Evolutionary conservation across 1,140 invertebrate species (phyloP).

Genomic region (Himalopsyche phryganea): DNA sequence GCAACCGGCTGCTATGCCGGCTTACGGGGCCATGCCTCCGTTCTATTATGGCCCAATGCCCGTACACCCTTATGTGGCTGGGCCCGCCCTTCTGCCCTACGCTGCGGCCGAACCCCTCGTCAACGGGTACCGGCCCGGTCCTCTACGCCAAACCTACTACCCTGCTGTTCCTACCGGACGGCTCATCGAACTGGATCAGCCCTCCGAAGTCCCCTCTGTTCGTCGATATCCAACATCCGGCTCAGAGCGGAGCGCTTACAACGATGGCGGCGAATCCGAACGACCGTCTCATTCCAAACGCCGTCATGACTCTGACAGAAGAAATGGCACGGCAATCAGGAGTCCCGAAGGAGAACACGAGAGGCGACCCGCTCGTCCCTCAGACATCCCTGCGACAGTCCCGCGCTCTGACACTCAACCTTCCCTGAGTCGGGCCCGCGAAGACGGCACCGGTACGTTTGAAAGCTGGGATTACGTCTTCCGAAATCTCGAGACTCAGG

Average conservation of each 20-base stretch:
- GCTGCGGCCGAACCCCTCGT: conserved; percentile 43
- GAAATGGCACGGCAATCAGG: no score
- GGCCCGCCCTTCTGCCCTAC: conserved; percentile 40
- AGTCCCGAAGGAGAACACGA: no score
- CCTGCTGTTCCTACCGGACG: conserved; percentile 59
- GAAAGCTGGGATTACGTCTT: conserved; percentile 79
- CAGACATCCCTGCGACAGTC: conserved; percentile 37
- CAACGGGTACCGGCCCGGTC: conserved; percentile 44
- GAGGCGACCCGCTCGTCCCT: no score
- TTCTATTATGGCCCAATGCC: conserved; percentile 45
- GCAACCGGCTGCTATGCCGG: no score
- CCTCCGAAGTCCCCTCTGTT: conserved; percentile 33
- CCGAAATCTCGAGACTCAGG: conserved; percentile 67
- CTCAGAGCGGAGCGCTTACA: neutral
- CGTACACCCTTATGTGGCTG: conserved; percentile 48
- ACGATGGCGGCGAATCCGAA: conserved; percentile 1
- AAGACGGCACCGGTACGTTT: conserved; percentile 60
- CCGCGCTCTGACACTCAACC: conserved; percentile 49
- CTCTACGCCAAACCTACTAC: conserved; percentile 38
- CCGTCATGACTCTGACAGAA: neutral
- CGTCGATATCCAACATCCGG: no score
- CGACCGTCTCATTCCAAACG: neutral
- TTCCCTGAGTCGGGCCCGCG: conserved; percentile 48
- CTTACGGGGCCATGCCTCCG: conserved; percentile 33
- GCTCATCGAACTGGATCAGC: conserved; percentile 68